phyloP scores from a whole-genome alignment of 92 coral and sea anemone species.

The Zoanthus sansibaricus region DNA sequence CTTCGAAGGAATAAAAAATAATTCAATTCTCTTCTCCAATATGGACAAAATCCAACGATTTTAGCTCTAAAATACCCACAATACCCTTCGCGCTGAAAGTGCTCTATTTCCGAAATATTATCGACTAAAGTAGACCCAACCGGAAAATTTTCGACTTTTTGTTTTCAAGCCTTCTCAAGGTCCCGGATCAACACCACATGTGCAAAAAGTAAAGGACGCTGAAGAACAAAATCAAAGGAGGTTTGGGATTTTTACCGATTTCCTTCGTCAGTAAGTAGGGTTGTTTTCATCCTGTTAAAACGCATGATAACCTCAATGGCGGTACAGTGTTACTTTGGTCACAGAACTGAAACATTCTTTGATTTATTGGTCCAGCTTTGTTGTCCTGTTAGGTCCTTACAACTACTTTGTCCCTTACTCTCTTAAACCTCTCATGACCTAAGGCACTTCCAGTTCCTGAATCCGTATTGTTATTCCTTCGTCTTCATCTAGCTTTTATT shows the following conservation, averaged over 20 bases:
- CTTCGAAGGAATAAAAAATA: constrained; percentile 4
- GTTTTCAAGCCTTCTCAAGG: background rate
- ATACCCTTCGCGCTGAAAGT: background rate
- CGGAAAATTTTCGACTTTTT: constrained; percentile 15
- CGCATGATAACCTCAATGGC: background rate
- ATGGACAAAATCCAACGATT: constrained; percentile 30
- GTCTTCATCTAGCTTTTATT: no score
- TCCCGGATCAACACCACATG: constrained; percentile 35
- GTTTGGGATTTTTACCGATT: no score
- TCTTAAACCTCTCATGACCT: no score
- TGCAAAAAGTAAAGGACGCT: constrained; percentile 14
- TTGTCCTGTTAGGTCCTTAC: no score
- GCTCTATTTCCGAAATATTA: constrained; percentile 3
- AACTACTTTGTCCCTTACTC: no score
- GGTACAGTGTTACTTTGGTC: background rate
- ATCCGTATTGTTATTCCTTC: no score
- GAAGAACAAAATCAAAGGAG: background rate
- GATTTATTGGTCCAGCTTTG: no score
- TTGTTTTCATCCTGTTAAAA: background rate
- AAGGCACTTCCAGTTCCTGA: no score
- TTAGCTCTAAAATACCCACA: constrained; percentile 15
- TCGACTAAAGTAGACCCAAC: background rate
- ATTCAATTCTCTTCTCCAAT: background rate
- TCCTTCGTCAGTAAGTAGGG: constrained; percentile 17
- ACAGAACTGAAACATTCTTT: no score